Conservation (phyloP, 2,797 vertebrate genomes). For the Pipistrellus kuhlii region DNA sequence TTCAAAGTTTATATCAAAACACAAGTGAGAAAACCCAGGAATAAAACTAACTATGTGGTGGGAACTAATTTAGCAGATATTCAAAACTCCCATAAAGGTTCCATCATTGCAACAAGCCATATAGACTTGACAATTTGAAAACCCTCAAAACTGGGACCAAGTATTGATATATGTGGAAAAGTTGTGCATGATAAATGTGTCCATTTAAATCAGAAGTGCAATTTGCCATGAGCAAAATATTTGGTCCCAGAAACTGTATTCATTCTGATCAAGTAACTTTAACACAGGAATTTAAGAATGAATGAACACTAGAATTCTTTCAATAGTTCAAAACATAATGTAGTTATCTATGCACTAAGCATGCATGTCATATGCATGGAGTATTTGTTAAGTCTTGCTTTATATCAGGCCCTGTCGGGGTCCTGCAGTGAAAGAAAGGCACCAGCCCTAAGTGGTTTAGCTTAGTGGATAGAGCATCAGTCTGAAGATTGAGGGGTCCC, state of each 20-base stretch:
- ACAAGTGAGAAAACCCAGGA: background rate
- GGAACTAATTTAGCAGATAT: background rate
- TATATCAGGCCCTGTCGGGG: background rate
- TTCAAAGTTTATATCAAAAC: background rate
- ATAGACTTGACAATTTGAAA: background rate
- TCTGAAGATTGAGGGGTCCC: no score
- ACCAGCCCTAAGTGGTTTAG: no score
- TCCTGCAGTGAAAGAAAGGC: background rate
- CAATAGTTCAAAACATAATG: background rate
- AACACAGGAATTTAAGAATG: background rate
- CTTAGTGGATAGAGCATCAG: no score
- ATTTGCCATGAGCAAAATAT: background rate
- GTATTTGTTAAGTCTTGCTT: background rate
- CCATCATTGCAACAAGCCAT: background rate
- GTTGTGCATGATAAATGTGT: background rate
- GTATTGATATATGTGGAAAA: background rate
- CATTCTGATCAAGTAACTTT: background rate
- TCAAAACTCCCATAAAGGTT: background rate
- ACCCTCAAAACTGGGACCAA: background rate
- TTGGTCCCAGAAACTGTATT: background rate
- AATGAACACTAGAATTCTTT: background rate
- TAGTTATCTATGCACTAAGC: background rate
- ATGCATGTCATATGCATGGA: background rate
- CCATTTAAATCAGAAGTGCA: conserved; percentile 19
- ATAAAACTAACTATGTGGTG: background rate